phyloP scores from a whole-genome alignment of 1,140 invertebrate genomes.

The Lethrus apterus region DNA sequence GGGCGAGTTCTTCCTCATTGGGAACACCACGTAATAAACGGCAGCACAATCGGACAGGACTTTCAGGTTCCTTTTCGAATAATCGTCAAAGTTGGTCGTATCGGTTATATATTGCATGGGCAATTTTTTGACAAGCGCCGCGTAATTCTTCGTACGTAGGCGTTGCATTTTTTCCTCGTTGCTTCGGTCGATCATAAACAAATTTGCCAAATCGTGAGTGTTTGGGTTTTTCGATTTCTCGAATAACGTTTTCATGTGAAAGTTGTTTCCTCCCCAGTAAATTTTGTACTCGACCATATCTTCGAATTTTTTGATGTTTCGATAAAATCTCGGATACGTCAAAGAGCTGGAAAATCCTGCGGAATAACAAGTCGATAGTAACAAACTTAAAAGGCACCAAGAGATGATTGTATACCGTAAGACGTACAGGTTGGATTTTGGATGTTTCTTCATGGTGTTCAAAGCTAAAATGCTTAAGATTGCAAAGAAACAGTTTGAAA shows the following conservation, averaged over 20 bases:
- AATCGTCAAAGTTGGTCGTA: conserved; percentile 4
- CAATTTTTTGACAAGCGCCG: conserved; percentile 5
- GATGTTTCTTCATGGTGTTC: background rate
- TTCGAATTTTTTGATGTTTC: conserved; percentile 2
- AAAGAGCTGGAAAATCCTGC: conserved; percentile 1
- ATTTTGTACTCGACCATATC: conserved; percentile 4
- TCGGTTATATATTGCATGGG: conserved; percentile 8
- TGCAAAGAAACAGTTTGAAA: background rate
- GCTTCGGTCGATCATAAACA: conserved; percentile 1
- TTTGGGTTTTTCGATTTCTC: background rate
- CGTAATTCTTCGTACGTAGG: conserved; percentile 1
- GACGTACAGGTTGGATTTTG: background rate
- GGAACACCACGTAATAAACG: conserved; percentile 2
- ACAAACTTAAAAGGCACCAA: conserved; percentile 4
- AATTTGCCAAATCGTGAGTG: background rate
- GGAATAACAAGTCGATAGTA: conserved; percentile 6
- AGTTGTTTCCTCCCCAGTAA: conserved; percentile 4
- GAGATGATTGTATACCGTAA: conserved; percentile 1
- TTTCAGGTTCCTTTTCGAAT: conserved; percentile 8
- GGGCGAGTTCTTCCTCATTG: conserved; percentile 7
- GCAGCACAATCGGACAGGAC: conserved; percentile 5
- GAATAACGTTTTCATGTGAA: background rate
- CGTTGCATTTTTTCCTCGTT: background rate
- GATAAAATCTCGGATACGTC: conserved; percentile 9
- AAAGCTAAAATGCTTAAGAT: conserved; percentile 2